Base-by-base conservation (phyloP, 1,140 invertebrate genomes). In the Macrostomum lignano region DNA sequence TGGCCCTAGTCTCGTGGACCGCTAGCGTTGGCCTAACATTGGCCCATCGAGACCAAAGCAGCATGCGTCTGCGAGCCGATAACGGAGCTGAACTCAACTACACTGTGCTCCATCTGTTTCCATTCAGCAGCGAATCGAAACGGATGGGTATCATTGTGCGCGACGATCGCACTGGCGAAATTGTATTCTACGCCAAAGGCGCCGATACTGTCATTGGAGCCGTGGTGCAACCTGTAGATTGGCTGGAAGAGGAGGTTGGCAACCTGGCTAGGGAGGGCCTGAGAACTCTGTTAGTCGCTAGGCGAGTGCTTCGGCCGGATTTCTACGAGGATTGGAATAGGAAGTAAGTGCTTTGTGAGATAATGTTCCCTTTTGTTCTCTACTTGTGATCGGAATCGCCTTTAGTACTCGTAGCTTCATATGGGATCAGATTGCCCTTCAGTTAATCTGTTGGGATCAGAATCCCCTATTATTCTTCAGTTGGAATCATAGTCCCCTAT, bases 121-220 rank as follows among this genome's bases (percentile, higher is more conserved):
- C 88, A 3, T 98, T 98, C 46, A 94, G 81, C 3, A 94, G 86
- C 17, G 88, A 98, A 59, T 74, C 72, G 3, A 98, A 96, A 60
- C 64, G 86, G 46, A 98, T 98, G 88, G 88, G 88, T 10, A 91
- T 96, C 36, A 94, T 98, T 55, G 70, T 96, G 3, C 45, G 72
- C 65, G 75, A 82, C 45, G 66, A 70, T 39, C 63, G 64, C 10
- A 71, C 67, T 7, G 74, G 73, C 2, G 76, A 86, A 52, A 88
- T 96, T 39, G 72, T 69, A 11, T 91, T 94, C 56, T 86, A 88
- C 55, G 63, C 94, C 46, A 96, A 96, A 61, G 91, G 91, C 5
- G 91, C 88, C 3, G 91, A 98, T 58, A 71, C 81, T 21, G 82
- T 93, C 0, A 82, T 96, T 72, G 65, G 72, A 17, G 64, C 65